Percentiles rank a stretch among this genome's conserved stretches.
phyloP scores from a whole-genome alignment of 1,140 invertebrate species.

The Ostrea denselamellosa region DNA sequence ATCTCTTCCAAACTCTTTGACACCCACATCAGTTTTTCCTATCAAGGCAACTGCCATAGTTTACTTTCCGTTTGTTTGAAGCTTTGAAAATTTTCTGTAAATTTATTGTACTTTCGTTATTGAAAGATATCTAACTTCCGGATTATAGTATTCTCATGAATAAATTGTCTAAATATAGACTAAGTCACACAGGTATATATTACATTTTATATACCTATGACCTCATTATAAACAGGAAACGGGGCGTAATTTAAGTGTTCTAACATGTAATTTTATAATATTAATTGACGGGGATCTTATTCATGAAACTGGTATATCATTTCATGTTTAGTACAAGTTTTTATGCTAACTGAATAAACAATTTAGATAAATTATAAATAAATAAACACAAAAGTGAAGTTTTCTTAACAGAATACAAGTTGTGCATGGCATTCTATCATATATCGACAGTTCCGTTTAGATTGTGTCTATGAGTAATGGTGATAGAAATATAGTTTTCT shows the following conservation, averaged over 20 bases:
- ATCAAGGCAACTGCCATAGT: slow-evolving; percentile 46
- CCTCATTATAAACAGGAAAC: background rate
- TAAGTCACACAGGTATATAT: background rate
- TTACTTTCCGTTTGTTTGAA: slow-evolving; percentile 10
- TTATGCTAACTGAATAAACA: too few species aligned
- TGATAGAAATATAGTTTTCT: too few species aligned
- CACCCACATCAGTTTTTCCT: slow-evolving; percentile 51
- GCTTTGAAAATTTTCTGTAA: slow-evolving; percentile 13
- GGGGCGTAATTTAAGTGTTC: background rate
- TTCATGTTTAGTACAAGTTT: too few species aligned
- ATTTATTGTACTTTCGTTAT: slow-evolving; percentile 19
- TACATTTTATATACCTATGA: background rate
- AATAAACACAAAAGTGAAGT: too few species aligned
- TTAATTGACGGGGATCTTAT: too few species aligned
- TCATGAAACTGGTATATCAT: too few species aligned
- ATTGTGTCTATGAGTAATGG: too few species aligned
- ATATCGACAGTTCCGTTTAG: too few species aligned
- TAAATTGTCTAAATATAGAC: background rate
- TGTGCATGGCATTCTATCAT: too few species aligned
- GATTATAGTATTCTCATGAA: background rate
- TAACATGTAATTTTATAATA: background rate
- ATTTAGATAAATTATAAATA: too few species aligned
- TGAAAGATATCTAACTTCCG: slow-evolving; percentile 18
- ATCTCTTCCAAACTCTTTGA: slow-evolving; percentile 55
- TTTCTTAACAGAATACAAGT: too few species aligned